Evolutionary conservation across 2,113 vertebrate genomes (phyloP), one percentile per base, ranked within the genome.

Genomic region (Tympanuchus pallidicinctus): DNA sequence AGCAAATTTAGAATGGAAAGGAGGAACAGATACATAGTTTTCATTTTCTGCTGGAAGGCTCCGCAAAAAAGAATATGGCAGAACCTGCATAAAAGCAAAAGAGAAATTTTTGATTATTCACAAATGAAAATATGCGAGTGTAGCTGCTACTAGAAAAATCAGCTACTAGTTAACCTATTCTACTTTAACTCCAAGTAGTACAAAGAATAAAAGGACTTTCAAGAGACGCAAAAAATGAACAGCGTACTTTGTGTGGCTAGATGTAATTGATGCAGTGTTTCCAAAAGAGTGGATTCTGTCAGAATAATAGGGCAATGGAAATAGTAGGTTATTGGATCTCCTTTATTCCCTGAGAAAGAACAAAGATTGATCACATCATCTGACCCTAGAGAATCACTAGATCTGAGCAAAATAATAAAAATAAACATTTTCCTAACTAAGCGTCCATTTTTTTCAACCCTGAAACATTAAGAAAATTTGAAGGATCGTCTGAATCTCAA

Each of bases 41-140:
- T 89, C 28, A 32, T 47, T 72, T 81, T 75, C n/a, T 70, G 38
- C 25, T 85, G 36, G 59, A 92, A 77, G 50, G 63, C 21, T 87
- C 36, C 13, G 17, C 60, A 73, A 56, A 60, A 69, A 63, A 66
- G n/a, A 90, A 52, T 92, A 25, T 63, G 54, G 59, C 45, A 56
- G 60, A 47, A 74, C 64, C 96, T 96, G 87, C 13, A 80, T 32
- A 89, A 95, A 85, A 82, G 24, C 10, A 91, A 79, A 82, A 85
- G 25, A 61, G 22, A 73, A 22, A 40, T 47, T 76, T 52, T 76
- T 63, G 36, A 43, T 90, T 82, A 87, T 20, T 85, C 92, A 80
- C 13, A 54, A 17, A 13, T 74, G 38, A 28, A 34, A 77, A 80
- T 20, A 50, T 11, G n/a, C 8, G 13, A 66, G 36, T 87, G 30